Base-by-base conservation (phyloP, 2,888 invertebrate species). In the Sinhomidia bicolor region DNA sequence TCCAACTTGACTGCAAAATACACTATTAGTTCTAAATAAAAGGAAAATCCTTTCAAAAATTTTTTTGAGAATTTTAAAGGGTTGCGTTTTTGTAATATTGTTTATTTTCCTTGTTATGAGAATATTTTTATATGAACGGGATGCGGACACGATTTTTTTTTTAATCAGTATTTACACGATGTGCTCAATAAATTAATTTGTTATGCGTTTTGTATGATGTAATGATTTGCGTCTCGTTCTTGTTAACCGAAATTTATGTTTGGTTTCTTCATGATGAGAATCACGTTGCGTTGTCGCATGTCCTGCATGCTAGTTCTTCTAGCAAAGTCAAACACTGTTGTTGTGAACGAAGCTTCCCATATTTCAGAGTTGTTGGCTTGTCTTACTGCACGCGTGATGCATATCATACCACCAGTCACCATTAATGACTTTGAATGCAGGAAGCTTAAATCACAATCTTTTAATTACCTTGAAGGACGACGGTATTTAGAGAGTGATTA, bases 171-270 rank as follows among this genome's bases (percentile, higher is more conserved):
- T 86, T 76, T 88, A 82, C 51, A 76, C 20, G 57, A 41, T 74
- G 60, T 74, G 60, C 41, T 14, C 23, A 4, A 68, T 44, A 82
- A 88, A 88, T 88, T 54, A 17, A 88, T 88, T 88, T 79, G 88
- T n/a, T 84, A 83, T 88, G 88, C 83, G 36, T 71, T 78, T 36
- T 74, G 82, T 78, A 32, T 20, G 32, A 81, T 60, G 74, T 26
- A 65, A 82, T 51, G 79, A 79, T 68, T 79, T 79, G n/a, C 7
- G 17, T 51, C 23, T 76, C 76, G 12, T 68, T 54, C 88, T 88
- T 17, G 88, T 88, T 88, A 88, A 51, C 83, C 17, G 29, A 82
- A 88, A 88, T 88, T 88, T 88, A 88, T 88, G 12, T 36, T 65
- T 65, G 32, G 84, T 76, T 62, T 3, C 6, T 47, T 26, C 29